These are phyloP conservation scores for Nasua narica DNA, from an alignment of 2,797 vertebrate species.

Conservation along the genomic window DNA sequence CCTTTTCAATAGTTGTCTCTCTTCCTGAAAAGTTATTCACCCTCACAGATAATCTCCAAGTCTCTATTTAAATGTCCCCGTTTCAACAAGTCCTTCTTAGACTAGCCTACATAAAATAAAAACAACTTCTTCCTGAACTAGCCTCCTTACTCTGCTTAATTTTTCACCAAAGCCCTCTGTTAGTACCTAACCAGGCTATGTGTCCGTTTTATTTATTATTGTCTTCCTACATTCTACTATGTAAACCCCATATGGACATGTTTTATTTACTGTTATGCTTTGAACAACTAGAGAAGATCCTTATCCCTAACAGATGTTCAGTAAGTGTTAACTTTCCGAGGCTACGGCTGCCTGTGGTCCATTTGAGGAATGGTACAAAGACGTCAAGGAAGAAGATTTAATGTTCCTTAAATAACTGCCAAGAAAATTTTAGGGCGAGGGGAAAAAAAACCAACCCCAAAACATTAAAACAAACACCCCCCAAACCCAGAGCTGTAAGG, in stretches of 20 bases:
- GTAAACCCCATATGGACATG: neutral
- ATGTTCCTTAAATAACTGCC: neutral
- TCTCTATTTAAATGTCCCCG: neutral
- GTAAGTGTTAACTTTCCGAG: conserved; percentile 4
- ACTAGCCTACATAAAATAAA: neutral
- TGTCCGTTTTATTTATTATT: neutral
- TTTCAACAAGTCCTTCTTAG: neutral
- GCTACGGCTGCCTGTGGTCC: neutral
- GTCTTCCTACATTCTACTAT: neutral
- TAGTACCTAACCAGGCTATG: neutral
- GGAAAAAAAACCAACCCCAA: neutral
- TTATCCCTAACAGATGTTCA: neutral
- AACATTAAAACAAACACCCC: neutral
- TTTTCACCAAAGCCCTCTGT: neutral
- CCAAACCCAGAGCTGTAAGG: neutral
- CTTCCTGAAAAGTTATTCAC: neutral
- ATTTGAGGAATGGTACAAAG: neutral
- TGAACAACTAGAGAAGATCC: neutral
- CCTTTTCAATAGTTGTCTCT: neutral
- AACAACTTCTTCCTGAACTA: neutral
- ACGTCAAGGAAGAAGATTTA: neutral
- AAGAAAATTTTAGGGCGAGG: neutral
- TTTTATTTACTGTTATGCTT: neutral
- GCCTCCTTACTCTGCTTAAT: neutral
- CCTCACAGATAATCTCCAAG: neutral